phyloP scores from a whole-genome alignment of 2,797 vertebrate species.

The Mormyrus proboscirostris region DNA sequence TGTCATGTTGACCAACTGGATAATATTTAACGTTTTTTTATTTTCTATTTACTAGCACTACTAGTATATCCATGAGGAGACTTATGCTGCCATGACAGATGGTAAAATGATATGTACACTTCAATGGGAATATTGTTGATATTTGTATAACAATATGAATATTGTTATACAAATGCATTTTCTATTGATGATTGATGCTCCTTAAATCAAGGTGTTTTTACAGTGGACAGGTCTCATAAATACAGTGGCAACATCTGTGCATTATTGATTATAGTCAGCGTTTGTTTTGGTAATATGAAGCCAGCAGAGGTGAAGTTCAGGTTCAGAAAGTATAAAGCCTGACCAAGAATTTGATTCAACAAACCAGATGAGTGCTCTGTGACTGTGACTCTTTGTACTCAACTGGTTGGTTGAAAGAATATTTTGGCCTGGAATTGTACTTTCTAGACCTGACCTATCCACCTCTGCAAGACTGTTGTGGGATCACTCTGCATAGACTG shows the following conservation, averaged over 20 bases:
- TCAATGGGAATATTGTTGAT: background rate
- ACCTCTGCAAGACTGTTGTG: background rate
- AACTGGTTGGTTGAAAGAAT: background rate
- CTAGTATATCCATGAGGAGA: background rate
- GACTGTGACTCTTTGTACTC: background rate
- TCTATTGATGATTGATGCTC: background rate
- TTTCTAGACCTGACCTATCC: background rate
- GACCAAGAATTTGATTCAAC: background rate
- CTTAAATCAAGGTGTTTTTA: background rate
- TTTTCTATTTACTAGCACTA: background rate
- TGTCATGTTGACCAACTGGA: background rate
- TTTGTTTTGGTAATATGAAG: background rate
- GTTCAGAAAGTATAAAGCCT: background rate
- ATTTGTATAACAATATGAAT: background rate
- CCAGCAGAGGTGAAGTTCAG: background rate
- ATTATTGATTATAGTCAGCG: background rate
- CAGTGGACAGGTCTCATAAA: background rate
- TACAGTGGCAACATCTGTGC: background rate
- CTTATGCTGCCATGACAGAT: background rate
- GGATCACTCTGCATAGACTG: background rate
- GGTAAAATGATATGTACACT: background rate
- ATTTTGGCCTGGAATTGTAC: background rate
- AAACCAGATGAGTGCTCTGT: background rate
- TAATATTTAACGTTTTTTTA: background rate
- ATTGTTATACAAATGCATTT: background rate